These are phyloP conservation scores for Euspilapteryx auroguttella DNA, from an alignment of 2,888 invertebrate species.

Conservation along the genomic window DNA sequence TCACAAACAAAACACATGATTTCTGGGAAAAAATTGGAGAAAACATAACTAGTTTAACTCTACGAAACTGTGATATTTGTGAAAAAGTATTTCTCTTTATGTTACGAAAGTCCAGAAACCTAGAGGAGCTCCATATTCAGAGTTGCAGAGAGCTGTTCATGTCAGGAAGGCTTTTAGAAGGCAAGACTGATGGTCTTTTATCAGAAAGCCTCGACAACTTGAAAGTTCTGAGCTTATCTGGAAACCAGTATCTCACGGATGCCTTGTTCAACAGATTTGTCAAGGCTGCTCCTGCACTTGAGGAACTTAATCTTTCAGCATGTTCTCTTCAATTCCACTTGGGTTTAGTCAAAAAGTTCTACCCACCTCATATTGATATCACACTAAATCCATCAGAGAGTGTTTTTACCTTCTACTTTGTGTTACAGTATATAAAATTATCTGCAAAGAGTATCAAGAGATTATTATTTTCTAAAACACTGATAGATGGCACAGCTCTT, in stretches of 20 bases:
- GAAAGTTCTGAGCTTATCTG: constrained; percentile 61
- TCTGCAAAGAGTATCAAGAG: constrained; percentile 58
- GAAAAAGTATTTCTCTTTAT: constrained; percentile 66
- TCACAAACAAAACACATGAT: constrained; percentile 40
- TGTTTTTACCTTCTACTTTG: constrained; percentile 70
- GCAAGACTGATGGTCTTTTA: constrained; percentile 53
- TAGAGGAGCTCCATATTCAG: constrained; percentile 63
- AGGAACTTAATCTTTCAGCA: constrained; percentile 65
- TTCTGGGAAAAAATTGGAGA: constrained; percentile 65
- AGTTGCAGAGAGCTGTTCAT: constrained; percentile 73
- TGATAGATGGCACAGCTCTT: constrained; percentile 67
- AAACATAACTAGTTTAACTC: constrained; percentile 50
- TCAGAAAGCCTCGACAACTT: constrained; percentile 51
- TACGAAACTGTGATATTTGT: constrained; percentile 65
- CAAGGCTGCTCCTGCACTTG: constrained; percentile 59
- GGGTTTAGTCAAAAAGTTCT: constrained; percentile 68
- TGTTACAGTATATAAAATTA: constrained; percentile 57
- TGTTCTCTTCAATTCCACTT: constrained; percentile 73
- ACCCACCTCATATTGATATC: constrained; percentile 47
- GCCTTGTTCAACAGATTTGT: constrained; percentile 70
- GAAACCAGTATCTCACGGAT: constrained; percentile 74
- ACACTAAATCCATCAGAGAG: constrained; percentile 63
- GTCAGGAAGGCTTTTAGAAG: constrained; percentile 70
- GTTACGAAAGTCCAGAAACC: constrained; percentile 54
- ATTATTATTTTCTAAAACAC: constrained; percentile 67